Base-by-base conservation (phyloP, 1,140 invertebrate species). In the Vollenhovia emeryi region DNA sequence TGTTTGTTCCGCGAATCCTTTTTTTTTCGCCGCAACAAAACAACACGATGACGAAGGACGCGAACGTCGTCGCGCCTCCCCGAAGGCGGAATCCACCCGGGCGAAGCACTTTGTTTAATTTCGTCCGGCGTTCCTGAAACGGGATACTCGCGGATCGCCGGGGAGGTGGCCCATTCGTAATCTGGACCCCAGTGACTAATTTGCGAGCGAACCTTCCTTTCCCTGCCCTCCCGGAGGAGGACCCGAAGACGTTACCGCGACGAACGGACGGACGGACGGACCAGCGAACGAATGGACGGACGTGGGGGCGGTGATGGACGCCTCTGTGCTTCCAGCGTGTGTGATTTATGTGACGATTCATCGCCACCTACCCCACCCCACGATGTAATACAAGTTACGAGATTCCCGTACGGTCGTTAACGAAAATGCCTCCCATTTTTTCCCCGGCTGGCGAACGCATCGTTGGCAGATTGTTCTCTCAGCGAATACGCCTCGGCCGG, bases 301-400 rank as follows among this genome's bases (percentile, higher is more conserved):
- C 86, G 92, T 90, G 92, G 88, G 88, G 92, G 92, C 92, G 92
- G 91, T 93, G 92, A 93, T 92, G 92, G 92, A 93, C 92, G 92
- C 91, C 91, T 87, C 85, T 85, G 90, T 80, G 91, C 92, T 91
- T 69, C 90, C 90, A 92, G 85, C 86, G 66, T 83, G 71, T 66
- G 86, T 93, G 93, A 93, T 93, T 93, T 93, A 92, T 92, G 87
- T 87, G 88, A 83, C 86, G 78, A 88, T 76, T 86, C 68, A 91
- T 90, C 89, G 90, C 89, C 90, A 89, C 89, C 86, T 89, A 80
- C 68, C 40, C 69, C 84, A 88, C 71, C 86, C 85, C 68, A 33
- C 66, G 48, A 78, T 74, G 84, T 79, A 86, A 82, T 88, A 86
- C 87, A 85, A 82, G 75, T 59, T 78, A 71, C 66, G 59, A 64